These are phyloP conservation scores for Ceyx margarethae DNA, from an alignment of 2,113 vertebrate species.

Conservation along the genomic window DNA sequence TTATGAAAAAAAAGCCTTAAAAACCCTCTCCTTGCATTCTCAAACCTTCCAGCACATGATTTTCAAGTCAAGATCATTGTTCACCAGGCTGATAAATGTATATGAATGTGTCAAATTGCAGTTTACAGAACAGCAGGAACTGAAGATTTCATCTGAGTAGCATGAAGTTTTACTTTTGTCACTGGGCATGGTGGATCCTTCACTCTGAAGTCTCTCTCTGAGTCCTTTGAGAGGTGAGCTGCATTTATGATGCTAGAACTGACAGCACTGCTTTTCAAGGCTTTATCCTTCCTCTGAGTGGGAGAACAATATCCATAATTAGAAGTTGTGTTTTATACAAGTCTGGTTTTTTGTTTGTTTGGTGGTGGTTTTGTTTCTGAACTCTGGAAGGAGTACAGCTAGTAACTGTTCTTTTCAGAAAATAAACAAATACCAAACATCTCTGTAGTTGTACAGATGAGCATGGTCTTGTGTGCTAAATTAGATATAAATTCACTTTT, in stretches of 20 bases:
- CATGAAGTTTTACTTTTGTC: background rate
- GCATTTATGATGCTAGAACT: background rate
- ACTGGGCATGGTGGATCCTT: background rate
- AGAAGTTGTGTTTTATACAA: background rate
- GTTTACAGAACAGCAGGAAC: background rate
- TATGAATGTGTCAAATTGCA: background rate
- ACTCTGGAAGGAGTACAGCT: background rate
- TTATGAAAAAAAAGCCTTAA: background rate
- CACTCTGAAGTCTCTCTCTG: background rate
- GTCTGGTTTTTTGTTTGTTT: background rate
- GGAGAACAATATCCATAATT: background rate
- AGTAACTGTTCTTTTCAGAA: background rate
- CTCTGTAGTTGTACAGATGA: background rate
- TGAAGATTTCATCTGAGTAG: background rate
- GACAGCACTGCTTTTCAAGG: background rate
- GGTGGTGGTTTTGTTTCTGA: background rate
- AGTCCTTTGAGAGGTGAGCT: background rate
- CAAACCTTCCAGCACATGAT: background rate
- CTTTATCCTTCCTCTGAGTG: background rate
- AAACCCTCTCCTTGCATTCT: background rate
- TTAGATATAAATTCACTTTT: background rate
- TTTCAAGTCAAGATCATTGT: background rate
- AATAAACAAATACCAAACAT: background rate
- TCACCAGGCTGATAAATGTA: background rate
- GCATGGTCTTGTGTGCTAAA: background rate